phyloP scores from a whole-genome alignment of 2,113 vertebrate genomes.

The Patagioenas fasciata region DNA sequence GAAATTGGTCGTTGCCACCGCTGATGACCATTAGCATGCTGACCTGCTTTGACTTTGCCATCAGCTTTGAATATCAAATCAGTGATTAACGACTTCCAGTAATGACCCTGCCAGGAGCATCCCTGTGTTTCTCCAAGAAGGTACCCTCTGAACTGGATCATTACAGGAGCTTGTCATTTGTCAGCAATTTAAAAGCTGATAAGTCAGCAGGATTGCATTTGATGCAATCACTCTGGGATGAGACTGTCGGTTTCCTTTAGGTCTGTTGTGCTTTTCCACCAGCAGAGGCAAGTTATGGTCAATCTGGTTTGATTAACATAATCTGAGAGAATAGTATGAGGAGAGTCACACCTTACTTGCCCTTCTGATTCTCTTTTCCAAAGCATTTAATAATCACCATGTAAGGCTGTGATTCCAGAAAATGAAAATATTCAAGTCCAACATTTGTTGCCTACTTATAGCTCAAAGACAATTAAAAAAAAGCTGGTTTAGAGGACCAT shows the following conservation, averaged over 20 bases:
- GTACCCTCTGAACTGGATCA: slow-evolving; percentile 48
- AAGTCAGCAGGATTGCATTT: slow-evolving; percentile 60
- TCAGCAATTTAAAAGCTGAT: slow-evolving; percentile 60
- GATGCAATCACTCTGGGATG: background rate
- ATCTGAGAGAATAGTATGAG: background rate
- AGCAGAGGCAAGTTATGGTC: background rate
- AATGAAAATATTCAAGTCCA: background rate
- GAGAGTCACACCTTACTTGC: background rate
- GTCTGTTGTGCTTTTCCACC: background rate
- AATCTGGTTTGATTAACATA: background rate
- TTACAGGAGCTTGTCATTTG: slow-evolving; percentile 57
- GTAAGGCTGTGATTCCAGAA: background rate
- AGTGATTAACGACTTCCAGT: slow-evolving; percentile 59
- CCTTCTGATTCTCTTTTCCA: background rate
- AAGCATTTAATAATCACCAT: background rate
- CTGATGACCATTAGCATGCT: slow-evolving; percentile 63
- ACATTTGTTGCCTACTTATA: background rate
- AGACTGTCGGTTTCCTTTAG: background rate
- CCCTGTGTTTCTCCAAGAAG: slow-evolving; percentile 52
- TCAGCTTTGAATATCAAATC: slow-evolving; percentile 69
- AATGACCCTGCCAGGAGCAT: slow-evolving; percentile 52
- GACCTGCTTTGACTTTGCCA: slow-evolving; percentile 56
- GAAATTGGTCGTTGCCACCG: slow-evolving; percentile 60
- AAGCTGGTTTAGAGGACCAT: rapidly evolving
- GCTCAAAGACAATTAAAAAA: background rate